Percentiles rank a stretch among this genome's conserved stretches.
Evolutionary conservation across 2,888 invertebrate genomes (phyloP).

Genomic region (Ryuthela nishihirai): DNA sequence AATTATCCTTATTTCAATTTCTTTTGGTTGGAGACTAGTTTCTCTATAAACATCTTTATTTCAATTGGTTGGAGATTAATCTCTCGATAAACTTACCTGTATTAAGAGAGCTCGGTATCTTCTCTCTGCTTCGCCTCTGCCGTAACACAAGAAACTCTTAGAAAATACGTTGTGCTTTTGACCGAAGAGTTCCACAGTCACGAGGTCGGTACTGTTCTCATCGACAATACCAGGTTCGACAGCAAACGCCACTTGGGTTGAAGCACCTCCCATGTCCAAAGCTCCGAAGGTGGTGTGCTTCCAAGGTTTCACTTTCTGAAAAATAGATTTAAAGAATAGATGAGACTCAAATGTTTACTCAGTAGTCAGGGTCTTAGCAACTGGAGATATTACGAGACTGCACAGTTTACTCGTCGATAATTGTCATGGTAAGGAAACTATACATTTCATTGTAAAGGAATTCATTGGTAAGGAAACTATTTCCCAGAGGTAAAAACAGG

Average conservation of each 20-base stretch:
- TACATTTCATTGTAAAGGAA: too few species aligned
- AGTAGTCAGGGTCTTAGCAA: too few species aligned
- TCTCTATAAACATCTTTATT: neutral
- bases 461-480: too few species aligned
- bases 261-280: constrained; percentile 57
- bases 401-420: too few species aligned
- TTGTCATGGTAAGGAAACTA: too few species aligned
- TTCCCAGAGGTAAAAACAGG: too few species aligned
- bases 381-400: too few species aligned
- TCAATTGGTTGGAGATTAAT: neutral
- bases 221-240: constrained; percentile 39
- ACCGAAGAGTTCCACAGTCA: constrained; percentile 51
- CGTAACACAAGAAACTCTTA: constrained; percentile 55
- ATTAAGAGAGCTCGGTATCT: constrained; percentile 44
- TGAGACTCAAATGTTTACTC: too few species aligned
- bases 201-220: constrained; percentile 8
- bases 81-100: constrained; percentile 4
- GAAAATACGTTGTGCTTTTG: constrained; percentile 51
- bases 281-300: constrained; percentile 34
- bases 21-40: too few species aligned
- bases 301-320: constrained; percentile 18
- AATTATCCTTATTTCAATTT: too few species aligned
- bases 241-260: constrained; percentile 55
- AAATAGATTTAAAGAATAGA: too few species aligned
- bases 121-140: constrained; percentile 51